These are phyloP conservation scores for Theonella swinhoei DNA, from an alignment of 37 sponge, comb jelly and placozoan genomes.

Conservation along the genomic window DNA sequence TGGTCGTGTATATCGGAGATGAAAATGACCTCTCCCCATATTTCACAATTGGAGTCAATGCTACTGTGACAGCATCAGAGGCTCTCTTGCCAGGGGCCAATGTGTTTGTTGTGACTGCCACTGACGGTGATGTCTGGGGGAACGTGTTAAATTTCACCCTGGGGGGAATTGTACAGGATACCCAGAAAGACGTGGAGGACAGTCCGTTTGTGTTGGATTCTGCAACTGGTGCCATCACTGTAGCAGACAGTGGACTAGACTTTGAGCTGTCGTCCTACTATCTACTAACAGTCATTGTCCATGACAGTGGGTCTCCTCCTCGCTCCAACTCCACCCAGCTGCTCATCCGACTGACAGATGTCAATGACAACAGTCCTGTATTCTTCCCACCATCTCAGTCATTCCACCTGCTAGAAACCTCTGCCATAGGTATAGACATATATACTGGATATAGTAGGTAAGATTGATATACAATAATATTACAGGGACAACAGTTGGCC, in stretches of 20 bases:
- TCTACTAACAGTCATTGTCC: slow-evolving; percentile 1
- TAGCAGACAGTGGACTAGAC: slow-evolving; percentile 20
- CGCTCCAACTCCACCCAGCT: slow-evolving; percentile 9
- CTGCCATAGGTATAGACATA: slow-evolving; percentile 5
- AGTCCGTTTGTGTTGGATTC: neutral
- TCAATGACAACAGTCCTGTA: slow-evolving; percentile 43
- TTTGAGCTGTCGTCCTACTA: slow-evolving; percentile 8
- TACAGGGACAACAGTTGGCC: slow-evolving; percentile 33
- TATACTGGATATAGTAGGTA: no score
- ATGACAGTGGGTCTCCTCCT: slow-evolving; percentile 44
- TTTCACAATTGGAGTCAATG: slow-evolving; percentile 16
- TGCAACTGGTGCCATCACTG: slow-evolving; percentile 13
- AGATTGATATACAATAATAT: no score
- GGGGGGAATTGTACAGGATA: no score
- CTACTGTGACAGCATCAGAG: slow-evolving; percentile 1
- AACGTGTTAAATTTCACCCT: no score
- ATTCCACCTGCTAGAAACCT: slow-evolving; percentile 5
- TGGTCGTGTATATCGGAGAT: slow-evolving; percentile 44
- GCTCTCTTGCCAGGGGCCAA: neutral
- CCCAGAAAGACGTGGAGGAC: neutral
- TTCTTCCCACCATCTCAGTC: neutral
- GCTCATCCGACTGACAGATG: slow-evolving; percentile 10
- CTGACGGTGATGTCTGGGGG: neutral
- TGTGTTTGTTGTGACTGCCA: slow-evolving; percentile 5
- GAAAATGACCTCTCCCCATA: slow-evolving; percentile 71